phyloP scores from a whole-genome alignment of 1,140 invertebrate genomes.

The Calephelis virginiensis region DNA sequence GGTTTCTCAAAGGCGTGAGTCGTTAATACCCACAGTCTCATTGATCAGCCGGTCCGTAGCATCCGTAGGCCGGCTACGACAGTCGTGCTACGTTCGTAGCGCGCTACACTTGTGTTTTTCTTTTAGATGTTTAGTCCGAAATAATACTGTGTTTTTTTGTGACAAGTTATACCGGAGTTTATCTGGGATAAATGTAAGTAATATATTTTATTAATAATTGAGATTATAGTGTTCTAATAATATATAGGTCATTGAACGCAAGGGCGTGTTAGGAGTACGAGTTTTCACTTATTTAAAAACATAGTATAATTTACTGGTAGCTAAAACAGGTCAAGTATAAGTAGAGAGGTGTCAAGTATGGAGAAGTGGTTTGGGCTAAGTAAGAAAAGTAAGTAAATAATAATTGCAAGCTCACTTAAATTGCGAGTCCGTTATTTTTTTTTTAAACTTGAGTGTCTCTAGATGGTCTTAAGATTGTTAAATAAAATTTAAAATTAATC shows the following conservation, averaged over 20 bases:
- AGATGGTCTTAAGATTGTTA: too few species aligned
- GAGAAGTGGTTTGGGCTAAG: too few species aligned
- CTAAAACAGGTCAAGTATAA: slow-evolving; percentile 2
- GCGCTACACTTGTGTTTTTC: slow-evolving; percentile 48
- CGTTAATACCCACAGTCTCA: slow-evolving; percentile 43
- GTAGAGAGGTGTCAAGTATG: background rate
- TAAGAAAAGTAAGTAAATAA: too few species aligned
- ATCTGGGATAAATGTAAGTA: slow-evolving; percentile 28
- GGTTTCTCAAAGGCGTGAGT: background rate
- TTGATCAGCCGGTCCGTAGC: slow-evolving; percentile 52
- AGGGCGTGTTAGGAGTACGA: background rate
- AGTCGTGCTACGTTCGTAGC: slow-evolving; percentile 58
- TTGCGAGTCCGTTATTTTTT: too few species aligned
- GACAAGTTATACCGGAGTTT: slow-evolving; percentile 11
- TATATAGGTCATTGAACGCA: background rate
- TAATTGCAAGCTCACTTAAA: too few species aligned
- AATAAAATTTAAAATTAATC: too few species aligned
- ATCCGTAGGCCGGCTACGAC: slow-evolving; percentile 49
- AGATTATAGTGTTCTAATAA: background rate
- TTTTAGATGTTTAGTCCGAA: slow-evolving; percentile 19
- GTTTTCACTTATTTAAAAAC: background rate
- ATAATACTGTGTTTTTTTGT: slow-evolving; percentile 23
- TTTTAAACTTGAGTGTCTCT: too few species aligned
- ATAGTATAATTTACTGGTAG: background rate
- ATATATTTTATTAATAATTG: slow-evolving; percentile 3